Percentiles rank a stretch among this genome's conserved stretches.
Evolutionary conservation across 2,113 vertebrate species (phyloP).

Genomic region (Gasterosteus aculeatus): DNA sequence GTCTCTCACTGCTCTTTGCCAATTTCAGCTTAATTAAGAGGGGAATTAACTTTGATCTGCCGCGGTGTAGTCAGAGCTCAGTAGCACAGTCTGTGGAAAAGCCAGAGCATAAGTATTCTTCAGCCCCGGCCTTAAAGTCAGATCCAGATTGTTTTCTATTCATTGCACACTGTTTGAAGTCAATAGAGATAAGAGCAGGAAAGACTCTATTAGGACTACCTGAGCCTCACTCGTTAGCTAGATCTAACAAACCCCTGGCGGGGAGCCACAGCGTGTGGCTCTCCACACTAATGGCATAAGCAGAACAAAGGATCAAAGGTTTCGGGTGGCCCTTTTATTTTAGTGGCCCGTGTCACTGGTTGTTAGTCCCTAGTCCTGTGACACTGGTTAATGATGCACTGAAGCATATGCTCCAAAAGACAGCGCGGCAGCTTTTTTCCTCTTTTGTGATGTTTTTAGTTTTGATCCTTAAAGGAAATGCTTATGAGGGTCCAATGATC

Average conservation of each 20-base stretch:
- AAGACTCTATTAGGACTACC: slow-evolving; percentile 69
- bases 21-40: slow-evolving; percentile 77
- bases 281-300: slow-evolving; percentile 63
- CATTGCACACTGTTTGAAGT: slow-evolving; percentile 68
- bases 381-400: slow-evolving; percentile 63
- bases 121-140: slow-evolving; percentile 59
- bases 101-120: slow-evolving; percentile 64
- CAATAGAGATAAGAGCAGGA: slow-evolving; percentile 67
- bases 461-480: slow-evolving; percentile 20
- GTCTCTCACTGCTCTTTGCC: slow-evolving; percentile 66
- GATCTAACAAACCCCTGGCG: slow-evolving; percentile 67
- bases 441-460: slow-evolving; percentile 10
- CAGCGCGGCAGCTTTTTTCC: background rate
- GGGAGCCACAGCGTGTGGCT: slow-evolving; percentile 37
- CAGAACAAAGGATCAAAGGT: slow-evolving; percentile 74
- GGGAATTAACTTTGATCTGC: slow-evolving; percentile 78
- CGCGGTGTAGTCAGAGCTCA: slow-evolving; percentile 39
- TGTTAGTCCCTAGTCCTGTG: slow-evolving; percentile 40
- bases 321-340: slow-evolving; percentile 46
- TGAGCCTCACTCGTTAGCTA: slow-evolving; percentile 68
- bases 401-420: slow-evolving; percentile 37
- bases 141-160: slow-evolving; percentile 61
- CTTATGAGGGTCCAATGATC: background rate
- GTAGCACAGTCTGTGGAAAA: slow-evolving; percentile 54
- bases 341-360: slow-evolving; percentile 22